A percentile compares a stretch with the other conserved stretches of the same genome.
These are phyloP conservation scores for Agonum fuliginosum DNA, from an alignment of 2,888 invertebrate species.

Conservation along the genomic window DNA sequence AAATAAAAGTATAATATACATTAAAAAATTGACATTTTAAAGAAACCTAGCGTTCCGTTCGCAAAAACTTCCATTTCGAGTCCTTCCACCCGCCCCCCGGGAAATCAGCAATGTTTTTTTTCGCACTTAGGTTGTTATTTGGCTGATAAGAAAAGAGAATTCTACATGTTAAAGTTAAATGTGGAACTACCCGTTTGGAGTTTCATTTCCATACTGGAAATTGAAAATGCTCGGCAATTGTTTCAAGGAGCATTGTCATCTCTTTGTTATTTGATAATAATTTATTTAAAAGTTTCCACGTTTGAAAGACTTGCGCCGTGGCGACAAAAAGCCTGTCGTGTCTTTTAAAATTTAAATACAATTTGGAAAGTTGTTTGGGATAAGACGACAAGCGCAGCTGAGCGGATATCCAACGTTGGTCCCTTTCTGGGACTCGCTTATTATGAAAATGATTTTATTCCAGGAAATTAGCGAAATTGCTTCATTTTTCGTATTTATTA, in stretches of 20 bases:
- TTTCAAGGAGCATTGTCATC: constrained; percentile 33
- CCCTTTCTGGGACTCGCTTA: constrained; percentile 4
- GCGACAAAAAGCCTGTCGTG: constrained; percentile 23
- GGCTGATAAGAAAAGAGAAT: constrained; percentile 58
- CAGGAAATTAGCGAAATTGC: constrained; percentile 20
- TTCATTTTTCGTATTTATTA: constrained; percentile 18
- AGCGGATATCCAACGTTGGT: neutral
- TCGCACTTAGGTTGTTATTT: constrained; percentile 51
- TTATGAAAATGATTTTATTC: constrained; percentile 33
- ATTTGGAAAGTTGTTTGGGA: constrained; percentile 29
- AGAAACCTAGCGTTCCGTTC: too few species aligned
- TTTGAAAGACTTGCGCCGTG: neutral
- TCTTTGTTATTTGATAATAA: constrained; percentile 52
- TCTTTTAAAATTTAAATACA: constrained; percentile 52
- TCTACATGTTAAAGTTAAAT: constrained; percentile 54
- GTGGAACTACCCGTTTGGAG: constrained; percentile 46
- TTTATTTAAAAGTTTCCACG: constrained; percentile 53
- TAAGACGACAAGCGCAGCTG: neutral
- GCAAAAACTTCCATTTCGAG: too few species aligned
- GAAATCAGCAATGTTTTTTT: constrained; percentile 57
- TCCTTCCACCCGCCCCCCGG: too few species aligned
- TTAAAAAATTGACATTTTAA: too few species aligned
- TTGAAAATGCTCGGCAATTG: constrained; percentile 48
- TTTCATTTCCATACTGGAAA: constrained; percentile 53
- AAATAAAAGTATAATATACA: too few species aligned